A percentile compares a stretch with the other conserved stretches of the same genome.
Conservation (phyloP, 2,797 vertebrate species). For the Sebastes vulpes region DNA sequence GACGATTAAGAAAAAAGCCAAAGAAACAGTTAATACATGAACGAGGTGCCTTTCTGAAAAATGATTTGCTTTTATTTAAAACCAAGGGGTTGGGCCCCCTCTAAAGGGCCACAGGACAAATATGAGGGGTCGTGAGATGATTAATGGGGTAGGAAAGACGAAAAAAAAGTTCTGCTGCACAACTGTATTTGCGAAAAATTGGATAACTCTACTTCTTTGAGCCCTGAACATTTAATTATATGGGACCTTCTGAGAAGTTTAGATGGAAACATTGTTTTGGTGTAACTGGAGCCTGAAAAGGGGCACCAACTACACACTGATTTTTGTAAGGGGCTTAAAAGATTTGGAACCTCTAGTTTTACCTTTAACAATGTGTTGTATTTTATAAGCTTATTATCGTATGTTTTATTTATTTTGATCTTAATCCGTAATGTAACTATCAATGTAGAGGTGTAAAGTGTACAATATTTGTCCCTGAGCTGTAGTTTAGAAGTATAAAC, state of each 20-base stretch:
- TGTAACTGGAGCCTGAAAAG: neutral
- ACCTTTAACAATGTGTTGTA: neutral
- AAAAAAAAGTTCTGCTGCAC: neutral
- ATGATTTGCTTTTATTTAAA: neutral
- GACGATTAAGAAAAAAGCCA: neutral
- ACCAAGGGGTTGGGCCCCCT: neutral
- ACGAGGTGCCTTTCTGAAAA: neutral
- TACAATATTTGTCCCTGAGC: neutral
- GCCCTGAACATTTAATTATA: neutral
- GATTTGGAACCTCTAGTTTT: neutral
- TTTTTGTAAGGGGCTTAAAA: neutral
- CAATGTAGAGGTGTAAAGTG: neutral
- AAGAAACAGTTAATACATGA: neutral
- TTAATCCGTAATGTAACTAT: neutral
- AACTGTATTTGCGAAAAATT: neutral
- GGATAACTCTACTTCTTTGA: neutral
- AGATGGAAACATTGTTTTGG: neutral
- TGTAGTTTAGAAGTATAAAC: neutral
- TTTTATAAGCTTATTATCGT: neutral
- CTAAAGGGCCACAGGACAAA: neutral
- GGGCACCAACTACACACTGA: neutral
- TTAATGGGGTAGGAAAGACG: neutral
- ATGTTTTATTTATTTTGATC: neutral
- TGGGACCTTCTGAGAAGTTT: neutral
- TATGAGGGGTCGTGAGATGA: neutral